Evolutionary conservation across 2,888 invertebrate genomes (phyloP).

Genomic region (Caenorhabditis panamensis): DNA sequence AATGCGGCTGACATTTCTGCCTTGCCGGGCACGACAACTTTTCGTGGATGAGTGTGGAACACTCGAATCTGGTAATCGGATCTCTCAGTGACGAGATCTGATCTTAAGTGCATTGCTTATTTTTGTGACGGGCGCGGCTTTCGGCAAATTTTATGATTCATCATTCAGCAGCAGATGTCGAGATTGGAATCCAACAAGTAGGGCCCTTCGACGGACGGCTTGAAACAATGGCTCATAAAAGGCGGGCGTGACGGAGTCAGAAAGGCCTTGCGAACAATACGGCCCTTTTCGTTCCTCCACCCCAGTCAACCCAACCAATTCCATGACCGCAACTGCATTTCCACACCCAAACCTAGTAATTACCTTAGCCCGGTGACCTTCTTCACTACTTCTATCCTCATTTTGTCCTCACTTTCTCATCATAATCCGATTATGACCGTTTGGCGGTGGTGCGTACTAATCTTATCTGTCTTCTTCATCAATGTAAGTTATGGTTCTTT

Average conservation of each 20-base stretch:
- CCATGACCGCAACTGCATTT: slow-evolving; percentile 4
- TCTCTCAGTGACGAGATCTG: slow-evolving; percentile 38
- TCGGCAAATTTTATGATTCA: slow-evolving; percentile 36
- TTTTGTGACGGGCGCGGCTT: not conserved
- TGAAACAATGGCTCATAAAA: slow-evolving; percentile 59
- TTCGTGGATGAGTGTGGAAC: slow-evolving; percentile 16
- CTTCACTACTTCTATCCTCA: slow-evolving; percentile 30
- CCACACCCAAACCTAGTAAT: slow-evolving; percentile 33
- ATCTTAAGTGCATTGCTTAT: slow-evolving; percentile 26
- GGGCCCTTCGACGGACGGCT: slow-evolving; percentile 32
- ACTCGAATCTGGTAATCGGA: slow-evolving; percentile 45
- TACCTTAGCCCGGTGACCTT: slow-evolving; percentile 57
- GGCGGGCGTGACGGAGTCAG: slow-evolving; percentile 18
- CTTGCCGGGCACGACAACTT: not conserved
- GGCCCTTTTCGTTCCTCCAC: slow-evolving; percentile 18
- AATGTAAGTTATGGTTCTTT: slow-evolving; percentile 33
- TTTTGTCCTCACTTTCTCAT: slow-evolving; percentile 13
- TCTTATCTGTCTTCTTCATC: slow-evolving; percentile 48
- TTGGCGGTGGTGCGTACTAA: slow-evolving; percentile 48
- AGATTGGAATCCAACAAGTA: slow-evolving; percentile 1
- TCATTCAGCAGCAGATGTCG: slow-evolving; percentile 34
- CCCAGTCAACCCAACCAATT: slow-evolving; percentile 15
- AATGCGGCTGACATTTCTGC: slow-evolving; percentile 18
- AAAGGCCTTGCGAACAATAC: not conserved
- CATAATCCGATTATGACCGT: slow-evolving; percentile 55